phyloP scores from a whole-genome alignment of 1,140 invertebrate genomes.

The Listronotus bonariensis region DNA sequence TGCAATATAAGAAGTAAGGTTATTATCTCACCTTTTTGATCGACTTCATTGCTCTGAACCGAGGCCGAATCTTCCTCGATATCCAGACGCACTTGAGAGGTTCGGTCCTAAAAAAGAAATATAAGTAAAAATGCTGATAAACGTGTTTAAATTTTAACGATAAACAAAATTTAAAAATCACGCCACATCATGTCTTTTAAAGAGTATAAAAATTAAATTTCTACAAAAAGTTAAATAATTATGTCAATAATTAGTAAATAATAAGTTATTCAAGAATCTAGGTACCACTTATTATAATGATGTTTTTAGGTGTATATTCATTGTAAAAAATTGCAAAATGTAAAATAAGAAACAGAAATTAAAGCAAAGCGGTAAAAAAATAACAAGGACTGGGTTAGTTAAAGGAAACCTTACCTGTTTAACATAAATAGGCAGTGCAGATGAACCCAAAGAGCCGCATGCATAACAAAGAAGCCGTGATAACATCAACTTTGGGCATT shows the following conservation, averaged over 20 bases:
- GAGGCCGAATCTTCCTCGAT: slow-evolving; percentile 88
- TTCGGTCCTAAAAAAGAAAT: slow-evolving; percentile 71
- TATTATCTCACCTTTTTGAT: slow-evolving; percentile 66
- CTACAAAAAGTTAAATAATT: too few relatives aligned
- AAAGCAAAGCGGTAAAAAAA: slow-evolving; percentile 1
- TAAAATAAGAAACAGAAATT: too few relatives aligned
- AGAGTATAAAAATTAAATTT: too few relatives aligned
- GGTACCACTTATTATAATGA: too few relatives aligned
- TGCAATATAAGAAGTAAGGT: too few relatives aligned
- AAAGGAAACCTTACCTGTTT: slow-evolving; percentile 31
- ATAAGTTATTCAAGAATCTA: too few relatives aligned
- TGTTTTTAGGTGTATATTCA: too few relatives aligned
- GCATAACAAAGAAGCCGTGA: slow-evolving; percentile 60
- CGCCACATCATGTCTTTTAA: too few relatives aligned
- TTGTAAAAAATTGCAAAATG: too few relatives aligned
- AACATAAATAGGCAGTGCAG: slow-evolving; percentile 49
- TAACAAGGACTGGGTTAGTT: slow-evolving; percentile 11
- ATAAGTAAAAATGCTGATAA: neutral
- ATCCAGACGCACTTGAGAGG: slow-evolving; percentile 82
- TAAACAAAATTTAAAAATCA: too few relatives aligned
- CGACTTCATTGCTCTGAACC: slow-evolving; percentile 76
- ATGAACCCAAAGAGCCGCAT: slow-evolving; percentile 64
- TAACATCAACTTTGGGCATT: slow-evolving; percentile 39
- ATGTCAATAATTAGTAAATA: too few relatives aligned
- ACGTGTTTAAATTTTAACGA: too few relatives aligned